phyloP scores from a whole-genome alignment of 2,888 invertebrate species.

The Caenorhabditis sulstoni region DNA sequence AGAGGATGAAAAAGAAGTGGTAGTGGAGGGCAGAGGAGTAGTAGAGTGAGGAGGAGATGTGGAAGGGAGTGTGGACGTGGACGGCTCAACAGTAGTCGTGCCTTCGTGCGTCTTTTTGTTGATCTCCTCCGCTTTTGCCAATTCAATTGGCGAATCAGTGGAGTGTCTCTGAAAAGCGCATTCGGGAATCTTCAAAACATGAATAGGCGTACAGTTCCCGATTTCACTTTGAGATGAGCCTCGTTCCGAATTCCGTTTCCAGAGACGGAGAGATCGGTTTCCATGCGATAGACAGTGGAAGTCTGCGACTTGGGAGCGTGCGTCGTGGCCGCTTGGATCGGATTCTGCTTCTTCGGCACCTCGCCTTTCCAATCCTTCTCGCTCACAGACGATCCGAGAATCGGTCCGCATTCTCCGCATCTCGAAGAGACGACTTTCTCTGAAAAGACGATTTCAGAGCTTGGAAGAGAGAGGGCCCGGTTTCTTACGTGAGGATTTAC shows the following conservation, averaged over 20 bases:
- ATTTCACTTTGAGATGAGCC: constrained; percentile 39
- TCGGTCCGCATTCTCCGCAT: constrained; percentile 70
- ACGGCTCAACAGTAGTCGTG: constrained; percentile 11
- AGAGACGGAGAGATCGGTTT: constrained; percentile 57
- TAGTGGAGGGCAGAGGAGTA: neutral
- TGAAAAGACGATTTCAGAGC: too few species aligned
- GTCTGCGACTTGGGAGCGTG: constrained; percentile 7
- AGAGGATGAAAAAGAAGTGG: neutral
- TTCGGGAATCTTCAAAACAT: neutral
- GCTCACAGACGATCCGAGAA: constrained; percentile 64
- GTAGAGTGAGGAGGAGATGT: constrained; percentile 1
- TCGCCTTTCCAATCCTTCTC: constrained; percentile 57
- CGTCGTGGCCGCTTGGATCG: constrained; percentile 1
- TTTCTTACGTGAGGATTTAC: constrained; percentile 62
- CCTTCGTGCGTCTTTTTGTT: constrained; percentile 27
- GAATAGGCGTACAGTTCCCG: constrained; percentile 30
- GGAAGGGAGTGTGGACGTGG: constrained; percentile 11
- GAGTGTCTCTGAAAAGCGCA: constrained; percentile 42
- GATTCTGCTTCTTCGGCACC: constrained; percentile 7
- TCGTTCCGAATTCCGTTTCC: constrained; percentile 27
- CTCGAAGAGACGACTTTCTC: constrained; percentile 16
- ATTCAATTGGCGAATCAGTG: constrained; percentile 42
- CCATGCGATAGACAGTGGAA: constrained; percentile 60
- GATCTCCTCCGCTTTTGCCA: constrained; percentile 54
- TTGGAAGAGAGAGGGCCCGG: too few species aligned